Base-by-base conservation (phyloP, 2,113 vertebrate genomes). In the Nibea coibor region DNA sequence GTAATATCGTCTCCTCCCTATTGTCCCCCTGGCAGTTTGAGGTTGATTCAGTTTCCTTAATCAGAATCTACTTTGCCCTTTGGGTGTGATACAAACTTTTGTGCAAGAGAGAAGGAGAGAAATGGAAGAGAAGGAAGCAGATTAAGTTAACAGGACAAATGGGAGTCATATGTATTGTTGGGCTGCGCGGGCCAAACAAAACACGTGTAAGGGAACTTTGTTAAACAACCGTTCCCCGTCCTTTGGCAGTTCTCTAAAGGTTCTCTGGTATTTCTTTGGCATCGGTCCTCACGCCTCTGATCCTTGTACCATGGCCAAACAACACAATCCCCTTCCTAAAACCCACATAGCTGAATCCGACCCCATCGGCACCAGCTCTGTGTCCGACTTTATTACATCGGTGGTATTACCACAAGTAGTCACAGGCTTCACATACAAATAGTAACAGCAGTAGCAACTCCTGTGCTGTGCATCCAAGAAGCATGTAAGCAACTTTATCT, bases 31-130 rank as follows among this genome's bases (percentile, higher is more conserved):
- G 81, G 77, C 70, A 63, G 64, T 79, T 81, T 62, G 56, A 82
- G 75, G 26, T 43, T 87, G 84, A 88, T 85, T 90, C 80, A 64
- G 82, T 90, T 92, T 88, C 86, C 80, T 93, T 35, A 88, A 92
- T 91, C 87, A 84, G 74, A 87, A 90, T 80, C 79, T 53, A 51
- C 76, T 64, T 47, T 58, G 53, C 63, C 81, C 69, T 57, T 1
- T 17, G 75, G 82, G 78, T 75, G 73, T 48, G 77, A 81, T 74
- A 72, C 63, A 64, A 75, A 88, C 78, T 83, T 39, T 75, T 78
- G 71, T 72, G 68, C 58, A 65, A 68, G 35, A 58, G 58, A 3
- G 61, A 74, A 22, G 61, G 45, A 48, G 63, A 35, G 59, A 42
- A 72, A 54, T 70, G 62, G 50, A 31, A 63, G 74, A 77, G 48